phyloP scores from a whole-genome alignment of 1,140 invertebrate species.

The Trichonephila clavipes region DNA sequence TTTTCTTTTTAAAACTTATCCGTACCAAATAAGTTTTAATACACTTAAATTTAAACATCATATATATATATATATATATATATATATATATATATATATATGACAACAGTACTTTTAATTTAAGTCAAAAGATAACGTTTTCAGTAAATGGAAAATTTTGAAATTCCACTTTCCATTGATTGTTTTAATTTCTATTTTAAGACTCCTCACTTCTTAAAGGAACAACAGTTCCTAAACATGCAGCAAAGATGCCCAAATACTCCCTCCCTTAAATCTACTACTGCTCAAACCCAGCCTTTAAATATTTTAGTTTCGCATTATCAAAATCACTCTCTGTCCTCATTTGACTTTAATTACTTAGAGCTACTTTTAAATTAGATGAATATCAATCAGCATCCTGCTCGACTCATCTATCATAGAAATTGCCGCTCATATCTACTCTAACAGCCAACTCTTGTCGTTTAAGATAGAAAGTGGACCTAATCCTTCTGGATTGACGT shows the following conservation, averaged over 20 bases:
- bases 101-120: too few relatives aligned
- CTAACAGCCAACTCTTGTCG: background rate
- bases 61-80: too few relatives aligned
- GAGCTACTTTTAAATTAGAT: background rate
- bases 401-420: background rate
- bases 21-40: too few relatives aligned
- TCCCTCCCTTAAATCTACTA: background rate
- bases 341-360: background rate
- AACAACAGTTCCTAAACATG: background rate
- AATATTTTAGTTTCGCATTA: background rate
- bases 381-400: background rate
- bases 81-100: too few relatives aligned
- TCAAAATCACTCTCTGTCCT: background rate
- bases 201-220: too few relatives aligned
- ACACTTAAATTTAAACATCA: too few relatives aligned
- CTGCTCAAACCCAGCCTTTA: background rate
- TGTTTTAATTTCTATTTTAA: too few relatives aligned
- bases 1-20: too few relatives aligned
- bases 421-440: background rate
- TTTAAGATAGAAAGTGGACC: background rate
- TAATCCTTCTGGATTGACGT: conserved; percentile 14
- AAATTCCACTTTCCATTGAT: too few relatives aligned
- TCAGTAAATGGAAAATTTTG: too few relatives aligned
- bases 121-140: too few relatives aligned
- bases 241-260: background rate